Evolutionary conservation across 1,140 invertebrate genomes (phyloP), one percentile per base, ranked within the genome.

Genomic region (Danaus melanippus): DNA sequence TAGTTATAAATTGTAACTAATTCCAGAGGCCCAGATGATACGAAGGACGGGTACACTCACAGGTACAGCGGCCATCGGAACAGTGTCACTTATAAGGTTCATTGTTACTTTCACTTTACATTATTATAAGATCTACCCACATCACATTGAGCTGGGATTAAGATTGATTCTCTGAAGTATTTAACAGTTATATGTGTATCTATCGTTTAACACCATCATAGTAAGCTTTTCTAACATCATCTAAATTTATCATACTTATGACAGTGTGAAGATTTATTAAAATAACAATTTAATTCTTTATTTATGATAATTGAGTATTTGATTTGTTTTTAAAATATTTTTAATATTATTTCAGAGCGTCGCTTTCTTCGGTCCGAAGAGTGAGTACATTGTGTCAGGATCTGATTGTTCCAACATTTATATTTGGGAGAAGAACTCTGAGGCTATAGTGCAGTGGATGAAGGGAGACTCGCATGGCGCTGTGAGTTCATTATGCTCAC

Each of bases 331-430:
- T 8, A 32, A 32, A 32, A 3, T 3, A 7, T 7, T 32, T 32
- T 1, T 32, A 32, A 32, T 5, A 46, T n/a, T 53, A 9, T 53
- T 56, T 39, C 12, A 98, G 87, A 95, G 95, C 5, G 96, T 98
- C 0, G 95, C 96, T 73, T 98, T 96, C 87, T 98, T 96, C 86
- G 97, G 97, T 0, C 93, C 96, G 1, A 91, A 91, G 55, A 96
- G 95, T 73, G 94, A 98, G 83, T 98, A 92, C 82, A 88, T 98
- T 11, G 89, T 97, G 42, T 98, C 96, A 57, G 97, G 97, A 2
- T 98, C 96, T 15, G 97, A 99, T 80, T 98, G 96, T 88, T 94
- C 95, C n/a, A 91, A 98, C 84, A 92, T 99, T 11, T 98, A 94
- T 77, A 92, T 98, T 42, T 99, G 97, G 97, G 96, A 98, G 62